Evolutionary conservation across 2,888 invertebrate genomes (phyloP).

Genomic region (Campoletis raptor): DNA sequence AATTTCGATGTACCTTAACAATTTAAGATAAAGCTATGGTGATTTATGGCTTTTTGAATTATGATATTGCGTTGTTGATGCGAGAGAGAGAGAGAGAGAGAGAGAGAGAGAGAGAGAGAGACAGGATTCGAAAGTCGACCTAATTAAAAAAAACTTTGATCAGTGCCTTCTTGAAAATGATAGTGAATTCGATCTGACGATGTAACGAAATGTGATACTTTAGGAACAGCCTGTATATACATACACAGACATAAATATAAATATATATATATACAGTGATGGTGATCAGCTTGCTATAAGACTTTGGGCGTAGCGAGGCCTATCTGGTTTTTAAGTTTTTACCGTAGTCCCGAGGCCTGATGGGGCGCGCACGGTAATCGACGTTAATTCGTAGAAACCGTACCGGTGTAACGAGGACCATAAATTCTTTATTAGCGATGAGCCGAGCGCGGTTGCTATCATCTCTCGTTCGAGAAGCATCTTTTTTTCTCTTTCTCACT

Average conservation of each 20-base stretch:
- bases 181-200: constrained; percentile 7
- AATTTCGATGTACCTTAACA: neutral
- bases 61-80: neutral
- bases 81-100: neutral
- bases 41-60: neutral
- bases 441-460: constrained; percentile 68
- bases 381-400: constrained; percentile 84
- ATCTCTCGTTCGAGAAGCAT: constrained; percentile 58
- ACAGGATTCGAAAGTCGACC: constrained; percentile 10
- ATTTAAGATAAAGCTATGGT: neutral
- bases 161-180: constrained; percentile 11
- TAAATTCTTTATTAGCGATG: constrained; percentile 83
- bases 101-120: neutral
- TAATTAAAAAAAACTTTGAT: neutral
- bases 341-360: constrained; percentile 45
- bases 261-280: neutral
- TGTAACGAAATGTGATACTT: constrained; percentile 27
- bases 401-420: constrained; percentile 82
- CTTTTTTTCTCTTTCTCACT: constrained; percentile 17
- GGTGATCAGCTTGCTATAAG: neutral
- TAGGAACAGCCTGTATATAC: constrained; percentile 38
- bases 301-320: constrained; percentile 50
- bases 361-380: constrained; percentile 79
- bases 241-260: neutral
- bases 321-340: constrained; percentile 78